Evolutionary conservation across 2,797 vertebrate species (phyloP).

Genomic region (Siniperca scherzeri): DNA sequence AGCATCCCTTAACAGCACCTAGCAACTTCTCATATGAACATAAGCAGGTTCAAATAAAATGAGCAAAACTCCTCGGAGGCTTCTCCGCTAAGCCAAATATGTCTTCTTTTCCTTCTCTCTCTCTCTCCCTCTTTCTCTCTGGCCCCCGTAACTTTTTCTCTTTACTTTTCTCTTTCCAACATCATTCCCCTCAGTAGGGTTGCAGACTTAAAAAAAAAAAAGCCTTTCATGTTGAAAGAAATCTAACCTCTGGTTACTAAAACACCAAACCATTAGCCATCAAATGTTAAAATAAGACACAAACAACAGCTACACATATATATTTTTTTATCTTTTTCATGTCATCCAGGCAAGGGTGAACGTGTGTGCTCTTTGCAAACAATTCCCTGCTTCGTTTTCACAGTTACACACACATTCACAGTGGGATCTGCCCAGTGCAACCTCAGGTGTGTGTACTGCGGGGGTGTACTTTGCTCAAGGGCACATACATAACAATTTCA

Average conservation of each 20-base stretch:
- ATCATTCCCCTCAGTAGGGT: slow-evolving; percentile 41
- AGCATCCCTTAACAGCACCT: slow-evolving; percentile 49
- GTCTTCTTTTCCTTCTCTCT: slow-evolving; percentile 9
- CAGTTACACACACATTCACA: neutral
- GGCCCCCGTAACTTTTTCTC: slow-evolving; percentile 35
- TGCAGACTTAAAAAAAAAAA: slow-evolving; percentile 26
- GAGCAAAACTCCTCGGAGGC: slow-evolving; percentile 41
- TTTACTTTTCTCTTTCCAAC: slow-evolving; percentile 42
- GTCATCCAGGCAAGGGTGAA: slow-evolving; percentile 15
- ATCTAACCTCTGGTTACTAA: slow-evolving; percentile 42
- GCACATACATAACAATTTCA: neutral
- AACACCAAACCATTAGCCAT: slow-evolving; percentile 41
- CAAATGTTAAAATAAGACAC: slow-evolving; percentile 52
- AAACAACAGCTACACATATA: slow-evolving; percentile 34
- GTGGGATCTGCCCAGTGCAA: neutral
- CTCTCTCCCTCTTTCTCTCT: slow-evolving; percentile 21
- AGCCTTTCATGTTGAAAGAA: slow-evolving; percentile 47
- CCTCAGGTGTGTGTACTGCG: neutral
- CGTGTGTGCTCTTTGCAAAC: neutral
- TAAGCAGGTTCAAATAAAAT: slow-evolving; percentile 49
- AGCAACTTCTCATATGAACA: slow-evolving; percentile 50
- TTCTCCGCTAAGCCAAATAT: slow-evolving; percentile 35
- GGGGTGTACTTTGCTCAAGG: neutral
- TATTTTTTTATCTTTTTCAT: slow-evolving; percentile 49
- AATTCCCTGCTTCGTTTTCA: neutral